Percentiles rank a stretch among this genome's conserved stretches.
phyloP scores from a whole-genome alignment of 2,888 invertebrate genomes.

The Rhabditophanes sp. region DNA sequence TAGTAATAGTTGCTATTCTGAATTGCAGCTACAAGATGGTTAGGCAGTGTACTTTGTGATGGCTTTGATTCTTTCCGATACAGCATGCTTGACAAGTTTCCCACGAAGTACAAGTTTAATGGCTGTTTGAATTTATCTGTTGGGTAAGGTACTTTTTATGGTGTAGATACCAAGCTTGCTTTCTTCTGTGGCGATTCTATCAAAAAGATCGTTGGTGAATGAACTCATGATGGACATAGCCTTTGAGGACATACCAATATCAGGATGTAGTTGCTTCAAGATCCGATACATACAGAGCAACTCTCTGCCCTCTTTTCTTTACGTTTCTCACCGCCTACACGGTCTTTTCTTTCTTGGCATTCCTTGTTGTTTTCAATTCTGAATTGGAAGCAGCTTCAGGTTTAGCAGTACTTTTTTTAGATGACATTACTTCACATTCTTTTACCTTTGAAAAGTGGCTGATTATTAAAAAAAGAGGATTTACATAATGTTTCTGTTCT shows the following conservation, averaged over 20 bases:
- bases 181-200: slow-evolving; percentile 2
- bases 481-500: no score
- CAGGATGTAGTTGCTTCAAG: slow-evolving; percentile 3
- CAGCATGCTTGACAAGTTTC: slow-evolving; percentile 59
- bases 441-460: no score
- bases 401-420: neutral
- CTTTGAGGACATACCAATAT: neutral
- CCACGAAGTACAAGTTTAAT: slow-evolving; percentile 52
- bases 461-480: no score
- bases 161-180: neutral
- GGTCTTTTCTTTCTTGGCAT: neutral
- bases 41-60: slow-evolving; percentile 52
- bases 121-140: slow-evolving; percentile 1
- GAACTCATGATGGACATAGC: slow-evolving; percentile 4
- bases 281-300: slow-evolving; percentile 1
- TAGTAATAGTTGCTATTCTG: no score
- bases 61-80: slow-evolving; percentile 56
- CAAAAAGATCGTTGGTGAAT: slow-evolving; percentile 2
- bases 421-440: neutral
- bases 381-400: neutral
- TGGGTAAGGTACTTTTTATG: neutral
- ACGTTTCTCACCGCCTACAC: no score
- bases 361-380: neutral
- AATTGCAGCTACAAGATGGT: no score
- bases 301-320: neutral